Base-by-base conservation (phyloP, 2,113 vertebrate genomes). In the Steatornis caripensis region DNA sequence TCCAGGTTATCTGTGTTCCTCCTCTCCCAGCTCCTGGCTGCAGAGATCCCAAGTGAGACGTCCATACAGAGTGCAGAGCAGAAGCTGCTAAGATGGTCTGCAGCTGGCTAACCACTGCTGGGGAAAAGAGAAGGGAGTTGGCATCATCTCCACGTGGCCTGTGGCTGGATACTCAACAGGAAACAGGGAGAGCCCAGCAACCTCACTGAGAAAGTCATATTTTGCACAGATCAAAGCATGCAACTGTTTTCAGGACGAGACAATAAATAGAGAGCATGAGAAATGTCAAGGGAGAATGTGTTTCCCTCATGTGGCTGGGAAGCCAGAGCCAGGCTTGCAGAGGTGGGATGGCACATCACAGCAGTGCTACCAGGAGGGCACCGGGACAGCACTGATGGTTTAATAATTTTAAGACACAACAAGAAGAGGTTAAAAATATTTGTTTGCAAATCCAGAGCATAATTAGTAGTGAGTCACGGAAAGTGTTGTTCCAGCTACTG, bases 191-290 rank as follows among this genome's bases (percentile, higher is more conserved):
- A 82, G 78, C 54, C 46, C 82, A 74, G 45, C 29, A 91, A n/a
- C 57, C 66, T 71, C 30, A 10, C 77, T 89, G 89, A 60, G 91
- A 95, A 89, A 91, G 46, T 68, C n/a, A 89, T 89, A 46, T 90
- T 87, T 57, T 53, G 53, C 41, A 36, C 0, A 9, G 66, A 96
- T 79, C 87, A 91, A 95, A 96, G 87, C 48, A 55, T 12, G 32
- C 68, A 34, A 27, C 46, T 62, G 49, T 77, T 54, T 69, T 66
- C 53, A 65, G 55, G 84, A 72, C 2, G 20, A 75, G 70, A 94
- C 89, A 86, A 75, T 55, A 89, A 79, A 72, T 22, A 64, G 65
- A n/a, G n/a, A n/a, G n/a, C 15, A 3, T 90, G 84, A 94, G 84
- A 91, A 90, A 80, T 4, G 5, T 71, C 7, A 39, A 76, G 26